Evolutionary conservation across 2,888 invertebrate genomes (phyloP).

Genomic region (Synanthedon tipuliformis): DNA sequence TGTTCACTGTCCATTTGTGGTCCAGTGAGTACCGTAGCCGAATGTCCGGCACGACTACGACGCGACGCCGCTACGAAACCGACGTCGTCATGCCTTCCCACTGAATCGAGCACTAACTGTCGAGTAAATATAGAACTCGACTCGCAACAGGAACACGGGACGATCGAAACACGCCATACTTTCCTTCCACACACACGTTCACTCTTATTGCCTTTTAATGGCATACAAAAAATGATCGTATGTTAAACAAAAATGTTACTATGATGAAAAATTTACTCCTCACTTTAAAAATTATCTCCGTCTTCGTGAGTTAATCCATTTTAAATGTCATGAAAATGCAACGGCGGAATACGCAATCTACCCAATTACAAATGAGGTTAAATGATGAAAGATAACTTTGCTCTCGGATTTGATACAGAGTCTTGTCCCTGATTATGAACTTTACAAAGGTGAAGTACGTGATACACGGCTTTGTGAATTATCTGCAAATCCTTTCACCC

Average conservation of each 20-base stretch:
- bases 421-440: slow-evolving; percentile 32
- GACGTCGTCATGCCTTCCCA: slow-evolving; percentile 52
- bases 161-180: slow-evolving; percentile 12
- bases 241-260: background rate
- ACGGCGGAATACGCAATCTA: slow-evolving; percentile 8
- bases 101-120: slow-evolving; percentile 49
- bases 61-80: slow-evolving; percentile 14
- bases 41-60: slow-evolving; percentile 26
- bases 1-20: no score
- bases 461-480: slow-evolving; percentile 1
- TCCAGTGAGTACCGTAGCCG: slow-evolving; percentile 28
- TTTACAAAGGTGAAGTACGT: slow-evolving; percentile 21
- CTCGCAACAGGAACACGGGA: slow-evolving; percentile 47
- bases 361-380: slow-evolving; percentile 24
- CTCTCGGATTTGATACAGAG: slow-evolving; percentile 19
- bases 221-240: background rate
- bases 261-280: background rate
- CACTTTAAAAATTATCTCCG: no score
- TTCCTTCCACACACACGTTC: slow-evolving; percentile 7
- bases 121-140: slow-evolving; percentile 63
- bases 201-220: background rate
- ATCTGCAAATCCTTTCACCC: slow-evolving; percentile 16
- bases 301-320: no score
- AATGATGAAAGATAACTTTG: slow-evolving; percentile 13
- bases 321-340: slow-evolving; percentile 1